phyloP scores from a whole-genome alignment of 2,797 vertebrate genomes.

The Darevskia nairensis region DNA sequence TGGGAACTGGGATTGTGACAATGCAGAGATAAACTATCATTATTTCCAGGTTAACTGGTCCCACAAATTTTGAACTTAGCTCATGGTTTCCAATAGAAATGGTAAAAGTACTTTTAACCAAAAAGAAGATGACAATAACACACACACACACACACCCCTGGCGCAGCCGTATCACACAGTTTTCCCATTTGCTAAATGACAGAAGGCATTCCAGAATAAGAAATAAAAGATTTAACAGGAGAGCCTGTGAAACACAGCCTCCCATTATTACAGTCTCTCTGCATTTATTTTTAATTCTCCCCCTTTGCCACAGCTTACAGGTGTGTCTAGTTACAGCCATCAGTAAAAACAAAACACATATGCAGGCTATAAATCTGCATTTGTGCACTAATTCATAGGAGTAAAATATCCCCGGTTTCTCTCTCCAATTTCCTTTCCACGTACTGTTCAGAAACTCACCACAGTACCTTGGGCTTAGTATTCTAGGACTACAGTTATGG shows the following conservation, averaged over 20 bases:
- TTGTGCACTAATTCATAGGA: constrained; percentile 77
- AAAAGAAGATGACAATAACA: constrained; percentile 22
- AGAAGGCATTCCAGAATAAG: constrained; percentile 70
- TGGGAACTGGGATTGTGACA: constrained; percentile 79
- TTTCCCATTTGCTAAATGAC: constrained; percentile 61
- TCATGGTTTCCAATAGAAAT: constrained; percentile 79
- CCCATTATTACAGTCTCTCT: constrained; percentile 68
- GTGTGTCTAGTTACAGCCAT: constrained; percentile 79
- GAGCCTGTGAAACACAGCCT: constrained; percentile 57
- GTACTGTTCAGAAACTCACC: constrained; percentile 48
- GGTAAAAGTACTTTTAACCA: constrained; percentile 67
- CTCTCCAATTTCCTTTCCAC: constrained; percentile 75
- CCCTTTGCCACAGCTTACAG: constrained; percentile 75
- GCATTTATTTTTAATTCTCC: constrained; percentile 71
- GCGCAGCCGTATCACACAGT: constrained; percentile 58
- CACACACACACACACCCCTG: neutral
- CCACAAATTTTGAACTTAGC: constrained; percentile 79
- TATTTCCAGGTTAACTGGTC: constrained; percentile 83
- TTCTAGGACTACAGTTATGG: constrained; percentile 60
- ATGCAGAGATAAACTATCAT: constrained; percentile 79
- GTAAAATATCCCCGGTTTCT: constrained; percentile 73
- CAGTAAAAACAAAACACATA: constrained; percentile 79
- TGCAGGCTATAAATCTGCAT: constrained; percentile 76
- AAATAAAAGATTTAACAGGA: constrained; percentile 56
- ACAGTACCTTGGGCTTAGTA: constrained; percentile 25